phyloP scores from a whole-genome alignment of 2,113 vertebrate species.

The Colinus virginianus region DNA sequence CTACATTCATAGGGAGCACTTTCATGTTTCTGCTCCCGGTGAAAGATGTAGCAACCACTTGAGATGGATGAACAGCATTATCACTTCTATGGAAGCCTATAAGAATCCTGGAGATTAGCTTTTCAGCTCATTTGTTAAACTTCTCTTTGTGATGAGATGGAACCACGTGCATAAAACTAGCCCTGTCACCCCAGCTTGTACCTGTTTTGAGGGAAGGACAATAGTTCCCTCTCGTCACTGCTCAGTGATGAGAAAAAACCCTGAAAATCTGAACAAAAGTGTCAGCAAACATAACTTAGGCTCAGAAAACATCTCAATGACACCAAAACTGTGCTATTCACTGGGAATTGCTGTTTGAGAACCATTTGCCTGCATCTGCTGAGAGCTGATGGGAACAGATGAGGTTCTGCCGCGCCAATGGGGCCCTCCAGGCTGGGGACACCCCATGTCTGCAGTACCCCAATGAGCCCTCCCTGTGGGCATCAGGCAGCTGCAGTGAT shows the following conservation, averaged over 20 bases:
- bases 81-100: background rate
- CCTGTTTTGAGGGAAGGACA: background rate
- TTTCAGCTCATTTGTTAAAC: too few relatives aligned
- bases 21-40: background rate
- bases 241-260: background rate
- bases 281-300: background rate
- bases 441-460: background rate
- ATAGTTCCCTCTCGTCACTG: background rate
- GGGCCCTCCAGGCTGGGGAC: background rate
- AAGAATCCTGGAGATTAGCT: background rate
- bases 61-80: too few relatives aligned
- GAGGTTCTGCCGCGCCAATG: background rate
- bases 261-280: background rate
- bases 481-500: background rate
- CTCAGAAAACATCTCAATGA: slow-evolving; percentile 6
- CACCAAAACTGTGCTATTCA: background rate
- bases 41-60: background rate
- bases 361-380: background rate
- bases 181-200: background rate
- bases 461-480: accelerated
- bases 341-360: slow-evolving; percentile 9
- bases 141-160: background rate
- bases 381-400: background rate
- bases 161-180: background rate
- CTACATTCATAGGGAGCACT: background rate